Percentiles rank a stretch among this genome's conserved stretches.
Evolutionary conservation across 2,113 vertebrate genomes (phyloP).

Genomic region (Pitta sordida): DNA sequence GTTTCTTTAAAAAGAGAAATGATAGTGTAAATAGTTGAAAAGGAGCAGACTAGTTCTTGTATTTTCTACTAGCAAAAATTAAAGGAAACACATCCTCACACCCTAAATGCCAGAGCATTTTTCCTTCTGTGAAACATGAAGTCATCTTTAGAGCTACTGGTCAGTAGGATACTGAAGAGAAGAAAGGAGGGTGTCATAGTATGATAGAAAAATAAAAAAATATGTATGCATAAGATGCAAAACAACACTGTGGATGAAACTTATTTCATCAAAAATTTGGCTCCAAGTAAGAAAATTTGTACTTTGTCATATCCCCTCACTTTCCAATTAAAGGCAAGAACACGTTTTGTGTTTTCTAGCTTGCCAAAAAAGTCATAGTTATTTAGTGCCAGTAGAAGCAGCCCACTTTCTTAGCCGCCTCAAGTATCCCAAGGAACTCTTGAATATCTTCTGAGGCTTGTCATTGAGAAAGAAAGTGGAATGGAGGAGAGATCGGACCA

Average conservation of each 20-base stretch:
- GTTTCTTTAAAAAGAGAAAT: neutral
- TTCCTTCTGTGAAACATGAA: neutral
- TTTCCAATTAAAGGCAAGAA: neutral
- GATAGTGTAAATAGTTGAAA: neutral
- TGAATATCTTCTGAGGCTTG: neutral
- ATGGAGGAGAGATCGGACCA: neutral
- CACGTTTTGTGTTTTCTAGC: neutral
- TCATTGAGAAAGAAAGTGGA: neutral
- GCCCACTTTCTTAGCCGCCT: neutral
- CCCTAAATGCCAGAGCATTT: neutral
- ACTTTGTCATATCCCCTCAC: neutral
- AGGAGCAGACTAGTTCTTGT: neutral
- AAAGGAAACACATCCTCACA: neutral
- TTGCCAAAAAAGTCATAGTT: neutral
- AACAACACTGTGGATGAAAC: neutral
- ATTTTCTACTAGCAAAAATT: neutral
- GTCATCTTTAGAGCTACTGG: neutral
- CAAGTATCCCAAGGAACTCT: neutral
- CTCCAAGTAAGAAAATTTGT: neutral
- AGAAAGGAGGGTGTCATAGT: neutral
- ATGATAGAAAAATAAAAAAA: neutral
- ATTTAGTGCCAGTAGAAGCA: neutral
- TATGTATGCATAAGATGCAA: neutral
- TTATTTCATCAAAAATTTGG: neutral
- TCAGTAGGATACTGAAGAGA: neutral